Percentiles rank a stretch among this genome's conserved stretches.
Conservation (phyloP, 35 echinoderm and acorn worm genomes). For the Acanthaster planci region DNA sequence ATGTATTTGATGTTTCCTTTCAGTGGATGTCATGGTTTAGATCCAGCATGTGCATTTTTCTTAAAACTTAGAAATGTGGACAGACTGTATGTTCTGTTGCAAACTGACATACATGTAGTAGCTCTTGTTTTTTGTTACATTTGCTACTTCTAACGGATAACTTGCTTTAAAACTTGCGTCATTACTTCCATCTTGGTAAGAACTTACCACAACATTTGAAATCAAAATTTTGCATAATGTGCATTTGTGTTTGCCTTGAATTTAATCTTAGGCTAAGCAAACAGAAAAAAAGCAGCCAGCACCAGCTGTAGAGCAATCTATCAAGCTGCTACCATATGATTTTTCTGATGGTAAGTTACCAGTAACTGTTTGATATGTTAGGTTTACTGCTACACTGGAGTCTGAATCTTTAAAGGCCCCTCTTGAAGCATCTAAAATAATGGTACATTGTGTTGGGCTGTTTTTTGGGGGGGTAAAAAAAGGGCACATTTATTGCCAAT, state of each 20-base stretch:
- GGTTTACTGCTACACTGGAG: neutral
- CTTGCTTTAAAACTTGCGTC: neutral
- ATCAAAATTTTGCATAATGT: neutral
- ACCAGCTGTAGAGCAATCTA: neutral
- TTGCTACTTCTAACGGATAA: neutral
- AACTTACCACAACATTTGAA: neutral
- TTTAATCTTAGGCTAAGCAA: constrained; percentile 64
- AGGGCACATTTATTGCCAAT: no score
- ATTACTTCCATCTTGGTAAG: neutral
- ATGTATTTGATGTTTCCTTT: no score
- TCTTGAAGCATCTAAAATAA: neutral
- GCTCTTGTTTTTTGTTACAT: neutral
- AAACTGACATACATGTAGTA: neutral
- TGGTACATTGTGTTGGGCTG: no score
- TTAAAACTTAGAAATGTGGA: no score
- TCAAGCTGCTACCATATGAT: constrained; percentile 68
- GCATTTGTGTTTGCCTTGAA: constrained; percentile 1
- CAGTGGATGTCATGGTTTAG: no score
- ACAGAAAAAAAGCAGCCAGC: constrained; percentile 36
- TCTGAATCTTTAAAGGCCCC: neutral
- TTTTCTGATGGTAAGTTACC: constrained; percentile 74
- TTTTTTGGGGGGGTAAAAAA: no score
- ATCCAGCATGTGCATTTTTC: no score
- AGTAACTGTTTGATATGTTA: no score
- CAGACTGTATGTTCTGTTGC: neutral